phyloP scores from a whole-genome alignment of 2,797 vertebrate species.

The Novumbra hubbsi region DNA sequence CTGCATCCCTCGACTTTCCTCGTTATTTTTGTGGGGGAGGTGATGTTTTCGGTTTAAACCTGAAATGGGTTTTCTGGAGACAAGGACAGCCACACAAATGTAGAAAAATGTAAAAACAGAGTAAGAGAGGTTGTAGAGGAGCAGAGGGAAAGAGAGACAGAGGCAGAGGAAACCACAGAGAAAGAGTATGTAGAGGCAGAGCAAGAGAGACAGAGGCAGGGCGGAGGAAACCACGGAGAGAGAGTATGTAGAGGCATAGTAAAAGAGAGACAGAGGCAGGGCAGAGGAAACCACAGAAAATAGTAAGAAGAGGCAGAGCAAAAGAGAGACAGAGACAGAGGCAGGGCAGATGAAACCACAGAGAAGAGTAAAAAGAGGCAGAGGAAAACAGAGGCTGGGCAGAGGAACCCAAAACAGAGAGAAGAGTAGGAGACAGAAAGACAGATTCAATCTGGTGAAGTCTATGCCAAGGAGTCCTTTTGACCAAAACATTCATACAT shows the following conservation, averaged over 20 bases:
- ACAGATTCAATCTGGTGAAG: too few relatives aligned
- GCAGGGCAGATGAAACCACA: too few relatives aligned
- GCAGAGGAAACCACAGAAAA: background rate
- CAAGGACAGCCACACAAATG: slow-evolving; percentile 15
- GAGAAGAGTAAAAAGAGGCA: too few relatives aligned
- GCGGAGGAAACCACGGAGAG: background rate
- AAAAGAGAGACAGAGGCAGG: background rate
- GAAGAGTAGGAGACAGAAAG: background rate
- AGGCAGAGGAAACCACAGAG: background rate
- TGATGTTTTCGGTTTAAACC: slow-evolving; percentile 17
- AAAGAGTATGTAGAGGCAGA: background rate
- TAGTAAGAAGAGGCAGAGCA: slow-evolving; percentile 14
- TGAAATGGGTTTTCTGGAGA: slow-evolving; percentile 28
- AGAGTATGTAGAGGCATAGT: background rate
- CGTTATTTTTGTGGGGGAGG: background rate
- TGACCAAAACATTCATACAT: too few relatives aligned
- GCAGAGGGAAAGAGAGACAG: slow-evolving; percentile 8
- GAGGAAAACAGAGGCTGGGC: background rate
- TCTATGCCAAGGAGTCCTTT: too few relatives aligned
- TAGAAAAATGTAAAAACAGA: background rate
- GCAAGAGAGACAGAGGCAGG: background rate
- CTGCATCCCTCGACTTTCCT: slow-evolving; percentile 24
- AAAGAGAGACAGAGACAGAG: slow-evolving; percentile 14
- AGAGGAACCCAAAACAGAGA: background rate
- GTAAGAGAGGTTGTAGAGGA: background rate